phyloP scores from a whole-genome alignment of 2,113 vertebrate genomes.

The Martes martes region DNA sequence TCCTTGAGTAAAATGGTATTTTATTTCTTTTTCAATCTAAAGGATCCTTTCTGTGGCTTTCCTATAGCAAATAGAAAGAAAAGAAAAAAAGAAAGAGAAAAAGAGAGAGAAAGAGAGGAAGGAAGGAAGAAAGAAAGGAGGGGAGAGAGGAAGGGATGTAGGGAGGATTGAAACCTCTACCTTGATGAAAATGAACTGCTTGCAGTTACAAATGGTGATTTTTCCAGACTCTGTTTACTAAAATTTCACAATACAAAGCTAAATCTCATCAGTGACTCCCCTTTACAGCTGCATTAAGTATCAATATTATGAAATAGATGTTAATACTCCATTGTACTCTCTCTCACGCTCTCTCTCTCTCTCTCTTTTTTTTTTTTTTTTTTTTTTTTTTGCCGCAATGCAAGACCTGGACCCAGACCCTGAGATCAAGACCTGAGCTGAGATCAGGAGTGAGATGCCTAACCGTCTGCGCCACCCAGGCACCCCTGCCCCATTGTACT shows the following conservation, averaged over 20 bases:
- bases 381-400: neutral
- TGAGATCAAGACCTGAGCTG: neutral
- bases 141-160: fast-evolving
- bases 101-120: neutral
- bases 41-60: neutral
- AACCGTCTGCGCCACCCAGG: neutral
- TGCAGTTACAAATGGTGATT: neutral
- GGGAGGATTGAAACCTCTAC: neutral
- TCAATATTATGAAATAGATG: neutral
- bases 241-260: neutral
- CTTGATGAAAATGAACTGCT: neutral
- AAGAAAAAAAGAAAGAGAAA: too few relatives aligned
- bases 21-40: neutral
- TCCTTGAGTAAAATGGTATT: neutral
- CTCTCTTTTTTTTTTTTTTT: too few relatives aligned
- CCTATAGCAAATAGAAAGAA: neutral
- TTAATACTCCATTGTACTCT: neutral
- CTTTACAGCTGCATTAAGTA: neutral
- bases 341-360: neutral
- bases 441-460: neutral
- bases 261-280: neutral
- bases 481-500: neutral
- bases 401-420: neutral
- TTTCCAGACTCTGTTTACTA: neutral
- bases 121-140: fast-evolving